These are phyloP conservation scores for Macrostomum lignano DNA, from an alignment of 1,140 invertebrate species.

Conservation along the genomic window DNA sequence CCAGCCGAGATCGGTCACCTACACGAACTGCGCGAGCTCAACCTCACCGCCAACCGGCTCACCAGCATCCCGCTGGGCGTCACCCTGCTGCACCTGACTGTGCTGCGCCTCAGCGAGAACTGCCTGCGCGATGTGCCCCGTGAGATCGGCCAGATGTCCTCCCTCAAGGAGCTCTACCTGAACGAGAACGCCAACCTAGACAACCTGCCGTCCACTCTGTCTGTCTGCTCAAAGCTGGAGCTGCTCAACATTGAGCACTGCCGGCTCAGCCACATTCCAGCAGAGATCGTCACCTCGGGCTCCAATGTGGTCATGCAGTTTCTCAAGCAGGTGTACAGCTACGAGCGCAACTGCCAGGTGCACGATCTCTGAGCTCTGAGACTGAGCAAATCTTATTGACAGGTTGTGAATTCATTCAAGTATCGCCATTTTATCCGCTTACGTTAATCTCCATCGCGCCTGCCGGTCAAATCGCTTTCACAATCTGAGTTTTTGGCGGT, in stretches of 20 bases:
- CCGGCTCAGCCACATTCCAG: conserved; percentile 73
- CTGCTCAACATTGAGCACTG: conserved; percentile 99
- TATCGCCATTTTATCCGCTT: too few relatives aligned
- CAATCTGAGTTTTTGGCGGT: too few relatives aligned
- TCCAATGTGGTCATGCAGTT: conserved; percentile 78
- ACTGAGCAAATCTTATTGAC: too few relatives aligned
- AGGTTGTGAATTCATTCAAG: too few relatives aligned
- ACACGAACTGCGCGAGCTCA: conserved; percentile 59
- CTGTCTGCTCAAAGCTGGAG: conserved; percentile 73
- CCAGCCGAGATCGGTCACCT: conserved; percentile 32
- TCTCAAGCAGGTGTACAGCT: too few relatives aligned
- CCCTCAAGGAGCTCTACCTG: conserved; percentile 72
- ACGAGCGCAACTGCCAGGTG: too few relatives aligned
- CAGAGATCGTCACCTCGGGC: conserved; percentile 71
- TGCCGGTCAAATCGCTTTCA: too few relatives aligned
- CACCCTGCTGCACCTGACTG: conserved; percentile 61
- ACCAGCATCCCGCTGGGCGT: conserved; percentile 81
- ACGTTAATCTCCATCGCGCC: too few relatives aligned
- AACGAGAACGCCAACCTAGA: conserved; percentile 89
- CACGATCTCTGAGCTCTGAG: too few relatives aligned
- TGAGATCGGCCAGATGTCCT: conserved; percentile 85
- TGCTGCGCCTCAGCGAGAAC: conserved; percentile 82
- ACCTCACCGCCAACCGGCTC: conserved; percentile 81
- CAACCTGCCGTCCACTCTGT: conserved; percentile 81
- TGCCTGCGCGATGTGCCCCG: conserved; percentile 71